Evolutionary conservation across 2,113 vertebrate genomes (phyloP), one percentile per base, ranked within the genome.

Genomic region (Cyrtonyx montezumae): DNA sequence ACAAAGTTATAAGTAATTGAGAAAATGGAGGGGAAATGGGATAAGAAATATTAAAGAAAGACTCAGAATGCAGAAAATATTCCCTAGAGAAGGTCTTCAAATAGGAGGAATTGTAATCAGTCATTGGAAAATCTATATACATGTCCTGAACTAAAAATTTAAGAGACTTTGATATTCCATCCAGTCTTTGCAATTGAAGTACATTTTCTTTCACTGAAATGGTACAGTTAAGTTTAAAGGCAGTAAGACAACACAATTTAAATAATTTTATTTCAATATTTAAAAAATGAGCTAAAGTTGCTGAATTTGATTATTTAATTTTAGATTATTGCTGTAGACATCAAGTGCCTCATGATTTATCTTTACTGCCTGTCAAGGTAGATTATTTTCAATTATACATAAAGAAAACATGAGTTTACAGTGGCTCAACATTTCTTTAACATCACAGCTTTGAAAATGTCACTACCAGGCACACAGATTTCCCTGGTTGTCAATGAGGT

Each of bases 251-350:
- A 25, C 18, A 56, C 9, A 30, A 43, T 55, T 63, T 56, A 45
- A 30, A 3, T 19, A 66, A 66, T 62, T 48, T 78, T 45, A 11
- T 62, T 63, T 59, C 3, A 73, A 32, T 1, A 3, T 42, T 59
- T 85, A 23, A 2, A 22, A 77, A 59, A 28, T 8, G 0, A 71
- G 2, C 13, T 49, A 53, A 51, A 2, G 11, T 56, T 56, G 1
- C 6, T 59, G 18, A 1, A 49, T 78, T 62, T 79, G 4, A 36
- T 69, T 6, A 66, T 62, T 89, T 36, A 59, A 48, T 69, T 78
- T 70, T 14, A 67, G 1, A 26, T 23, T 1, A 68, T 82, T 59
- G 8, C 12, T 13, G 42, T 1, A 43, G 8, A 1, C 4, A 48
- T 59, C 16, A 25, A 13, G 4, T 28, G 5, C 8, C 3, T 71